phyloP scores from a whole-genome alignment of 2,797 vertebrate species.

The Margarornis squamiger region DNA sequence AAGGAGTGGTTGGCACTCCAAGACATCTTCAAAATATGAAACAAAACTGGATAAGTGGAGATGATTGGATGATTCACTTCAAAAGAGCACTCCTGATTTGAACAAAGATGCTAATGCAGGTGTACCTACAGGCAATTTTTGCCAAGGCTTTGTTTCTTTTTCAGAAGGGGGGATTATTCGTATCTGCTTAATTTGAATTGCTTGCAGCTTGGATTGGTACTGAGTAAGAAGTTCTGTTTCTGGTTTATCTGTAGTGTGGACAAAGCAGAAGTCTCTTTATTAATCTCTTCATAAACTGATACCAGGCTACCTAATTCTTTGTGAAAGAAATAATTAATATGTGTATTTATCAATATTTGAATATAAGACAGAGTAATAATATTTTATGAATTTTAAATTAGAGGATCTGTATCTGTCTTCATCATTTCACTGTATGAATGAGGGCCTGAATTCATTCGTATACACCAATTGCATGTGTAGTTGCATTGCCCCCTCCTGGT shows the following conservation, averaged over 20 bases:
- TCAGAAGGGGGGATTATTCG: background rate
- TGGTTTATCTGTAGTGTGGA: background rate
- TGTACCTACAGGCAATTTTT: background rate
- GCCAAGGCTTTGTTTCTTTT: slow-evolving; percentile 10
- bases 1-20: slow-evolving; percentile 51
- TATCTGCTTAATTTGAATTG: slow-evolving; percentile 14
- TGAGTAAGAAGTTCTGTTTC: background rate
- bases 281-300: background rate
- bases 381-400: background rate
- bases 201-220: slow-evolving; percentile 1
- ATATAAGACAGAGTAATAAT: background rate
- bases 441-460: background rate
- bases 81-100: slow-evolving; percentile 32
- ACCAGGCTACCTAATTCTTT: background rate
- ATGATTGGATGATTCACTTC: slow-evolving; percentile 39
- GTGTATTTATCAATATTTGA: background rate
- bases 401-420: background rate
- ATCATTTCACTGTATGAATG: background rate
- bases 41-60: slow-evolving; percentile 6
- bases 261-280: background rate
- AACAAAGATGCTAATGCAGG: slow-evolving; percentile 7
- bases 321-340: background rate
- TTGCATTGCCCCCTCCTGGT: slow-evolving; percentile 68
- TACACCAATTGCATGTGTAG: background rate
- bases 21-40: slow-evolving; percentile 12